Evolutionary conservation across 2,113 vertebrate species (phyloP), one percentile per base, ranked within the genome.

Genomic region (Syrmaticus mikado): DNA sequence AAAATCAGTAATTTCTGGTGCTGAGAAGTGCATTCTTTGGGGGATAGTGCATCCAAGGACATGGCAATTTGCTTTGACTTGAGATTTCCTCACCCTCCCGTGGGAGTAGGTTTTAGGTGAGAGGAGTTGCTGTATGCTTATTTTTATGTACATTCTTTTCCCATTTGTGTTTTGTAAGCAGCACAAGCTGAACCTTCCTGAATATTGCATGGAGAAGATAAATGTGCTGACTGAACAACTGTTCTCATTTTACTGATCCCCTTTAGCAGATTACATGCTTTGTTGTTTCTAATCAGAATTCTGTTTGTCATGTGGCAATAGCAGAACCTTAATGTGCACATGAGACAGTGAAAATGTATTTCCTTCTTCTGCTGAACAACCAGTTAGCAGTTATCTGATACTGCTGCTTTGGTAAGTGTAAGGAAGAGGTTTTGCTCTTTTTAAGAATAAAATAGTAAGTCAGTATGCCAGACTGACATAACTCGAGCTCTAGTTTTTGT

Each of bases 251-350:
- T 92, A 88, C 93, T 96, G 92, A 95, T 96, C 90, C 93, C 60
- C 52, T 96, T 90, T 74, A 92, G 93, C 92, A 93, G 84, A 91
- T 95, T 89, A 87, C 68, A 14, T 81, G 92, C 82, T 92, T 94
- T 87, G 93, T 95, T 82, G 78, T 88, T 89, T 96, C 83, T 87
- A 91, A 92, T 85, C 82, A 94, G 90, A 96, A 92, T 94, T 92
- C 64, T 91, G 40, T 93, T 94, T 96, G 89, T 93, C 71, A 85
- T 85, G 85, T 74, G 67, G 85, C 87, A 93, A 24, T 85, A 91
- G 58, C 27, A 55, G 53, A 71, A 32, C 75, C 85, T 93, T 95
- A 87, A 93, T 43, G 52, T 83, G 50, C 73, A 70, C 76, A 85
- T 85, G 82, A 81, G 68, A 61, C 80, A 92, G 81, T 81, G 90